Evolutionary conservation across 2,797 vertebrate genomes (phyloP).

Genomic region (Sebastes vulpes): DNA sequence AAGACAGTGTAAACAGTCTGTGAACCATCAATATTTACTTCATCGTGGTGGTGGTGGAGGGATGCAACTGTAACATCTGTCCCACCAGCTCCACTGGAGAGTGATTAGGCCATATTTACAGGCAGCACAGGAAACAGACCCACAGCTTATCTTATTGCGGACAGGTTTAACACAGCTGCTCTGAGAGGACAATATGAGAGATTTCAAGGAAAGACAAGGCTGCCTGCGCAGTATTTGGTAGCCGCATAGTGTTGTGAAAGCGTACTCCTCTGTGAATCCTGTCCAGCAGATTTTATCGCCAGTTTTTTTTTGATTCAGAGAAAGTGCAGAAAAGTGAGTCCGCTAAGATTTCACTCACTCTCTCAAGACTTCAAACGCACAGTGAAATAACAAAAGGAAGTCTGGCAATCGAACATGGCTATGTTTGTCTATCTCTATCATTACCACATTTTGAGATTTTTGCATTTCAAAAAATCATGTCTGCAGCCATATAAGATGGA

Average conservation of each 20-base stretch:
- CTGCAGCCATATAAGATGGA: constrained; percentile 74
- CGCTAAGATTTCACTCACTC: constrained; percentile 50
- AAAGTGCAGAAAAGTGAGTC: constrained; percentile 73
- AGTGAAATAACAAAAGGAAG: constrained; percentile 83
- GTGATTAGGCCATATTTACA: constrained; percentile 70
- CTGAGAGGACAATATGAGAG: constrained; percentile 48
- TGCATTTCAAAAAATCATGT: constrained; percentile 71
- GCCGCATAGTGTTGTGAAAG: constrained; percentile 27
- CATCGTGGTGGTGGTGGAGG: constrained; percentile 33
- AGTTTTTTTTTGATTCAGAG: constrained; percentile 42
- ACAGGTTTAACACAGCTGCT: constrained; percentile 66
- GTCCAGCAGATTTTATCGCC: constrained; percentile 62
- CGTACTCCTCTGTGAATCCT: constrained; percentile 42
- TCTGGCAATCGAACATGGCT: constrained; percentile 73
- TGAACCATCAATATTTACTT: constrained; percentile 67
- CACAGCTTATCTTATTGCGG: constrained; percentile 55
- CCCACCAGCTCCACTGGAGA: constrained; percentile 41
- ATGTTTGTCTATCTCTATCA: constrained; percentile 81
- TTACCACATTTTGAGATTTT: constrained; percentile 79
- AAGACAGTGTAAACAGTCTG: constrained; percentile 81
- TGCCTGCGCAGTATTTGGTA: constrained; percentile 43
- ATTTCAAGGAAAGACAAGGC: constrained; percentile 55
- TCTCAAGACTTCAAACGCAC: constrained; percentile 78
- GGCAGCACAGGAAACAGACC: constrained; percentile 64
- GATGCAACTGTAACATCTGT: constrained; percentile 75